These are phyloP conservation scores for Bufo gargarizans DNA, from an alignment of 2,113 vertebrate genomes.

Conservation along the genomic window DNA sequence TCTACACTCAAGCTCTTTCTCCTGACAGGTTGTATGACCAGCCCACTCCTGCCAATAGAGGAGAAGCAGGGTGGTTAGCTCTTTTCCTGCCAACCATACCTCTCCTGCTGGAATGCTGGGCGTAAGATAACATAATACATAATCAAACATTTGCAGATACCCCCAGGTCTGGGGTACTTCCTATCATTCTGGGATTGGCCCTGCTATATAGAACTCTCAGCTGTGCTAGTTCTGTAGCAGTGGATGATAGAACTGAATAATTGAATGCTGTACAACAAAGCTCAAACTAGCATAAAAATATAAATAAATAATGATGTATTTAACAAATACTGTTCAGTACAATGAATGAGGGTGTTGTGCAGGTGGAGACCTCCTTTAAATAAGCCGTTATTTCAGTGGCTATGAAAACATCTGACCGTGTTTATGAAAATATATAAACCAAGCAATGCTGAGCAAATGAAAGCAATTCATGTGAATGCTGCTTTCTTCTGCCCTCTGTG, in stretches of 20 bases:
- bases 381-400: not conserved
- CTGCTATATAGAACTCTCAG: no score
- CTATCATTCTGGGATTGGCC: no score
- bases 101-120: no score
- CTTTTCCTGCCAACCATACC: no score
- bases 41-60: no score
- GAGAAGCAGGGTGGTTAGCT: no score
- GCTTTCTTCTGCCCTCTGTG: not conserved
- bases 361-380: not conserved
- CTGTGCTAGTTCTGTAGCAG: no score
- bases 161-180: no score
- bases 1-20: no score
- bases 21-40: no score
- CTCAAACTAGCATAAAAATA: not conserved
- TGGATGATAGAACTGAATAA: not conserved
- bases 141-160: no score
- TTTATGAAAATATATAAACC: constrained; percentile 32
- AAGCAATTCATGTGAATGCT: constrained; percentile 8
- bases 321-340: not conserved
- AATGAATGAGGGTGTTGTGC: not conserved
- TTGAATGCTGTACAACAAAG: not conserved
- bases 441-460: not conserved
- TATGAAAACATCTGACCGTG: constrained; percentile 1
- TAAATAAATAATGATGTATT: not conserved
- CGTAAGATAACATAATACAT: no score